Conservation (phyloP, 1,140 invertebrate species). For the Pseudomyrmex dendroicus region DNA sequence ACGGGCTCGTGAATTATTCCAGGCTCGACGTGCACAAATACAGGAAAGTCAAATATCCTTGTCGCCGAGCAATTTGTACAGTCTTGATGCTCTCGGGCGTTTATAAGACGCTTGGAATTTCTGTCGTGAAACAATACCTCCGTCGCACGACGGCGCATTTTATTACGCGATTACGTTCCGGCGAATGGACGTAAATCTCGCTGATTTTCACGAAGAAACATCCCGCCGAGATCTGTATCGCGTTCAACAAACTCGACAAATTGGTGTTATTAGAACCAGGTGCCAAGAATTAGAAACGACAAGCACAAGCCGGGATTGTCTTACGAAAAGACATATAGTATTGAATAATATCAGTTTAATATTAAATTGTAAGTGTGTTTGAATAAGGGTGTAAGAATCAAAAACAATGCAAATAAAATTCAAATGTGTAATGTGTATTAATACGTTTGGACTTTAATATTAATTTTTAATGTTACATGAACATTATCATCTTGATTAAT, state of each 20-base stretch:
- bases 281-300: background rate
- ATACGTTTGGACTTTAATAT: too few species aligned
- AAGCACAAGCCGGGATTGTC: background rate
- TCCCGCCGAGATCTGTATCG: background rate
- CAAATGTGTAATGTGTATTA: too few species aligned
- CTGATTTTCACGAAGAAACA: constrained; percentile 31
- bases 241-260: constrained; percentile 22
- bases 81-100: constrained; percentile 13
- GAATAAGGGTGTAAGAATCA: too few species aligned
- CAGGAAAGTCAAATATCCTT: constrained; percentile 33
- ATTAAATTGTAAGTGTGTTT: background rate
- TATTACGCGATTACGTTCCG: constrained; percentile 44
- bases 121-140: constrained; percentile 37
- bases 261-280: constrained; percentile 6
- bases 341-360: background rate
- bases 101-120: constrained; percentile 56
- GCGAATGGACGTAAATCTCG: constrained; percentile 47
- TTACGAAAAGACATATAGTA: background rate
- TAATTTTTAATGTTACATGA: too few species aligned
- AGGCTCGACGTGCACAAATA: constrained; percentile 46
- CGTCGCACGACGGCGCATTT: constrained; percentile 37
- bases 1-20: constrained; percentile 55
- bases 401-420: background rate
- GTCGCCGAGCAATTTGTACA: constrained; percentile 37
- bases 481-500: too few species aligned